Percentiles rank a stretch among this genome's conserved stretches.
Conservation (phyloP, 2,113 vertebrate genomes). For the Motacilla alba region DNA sequence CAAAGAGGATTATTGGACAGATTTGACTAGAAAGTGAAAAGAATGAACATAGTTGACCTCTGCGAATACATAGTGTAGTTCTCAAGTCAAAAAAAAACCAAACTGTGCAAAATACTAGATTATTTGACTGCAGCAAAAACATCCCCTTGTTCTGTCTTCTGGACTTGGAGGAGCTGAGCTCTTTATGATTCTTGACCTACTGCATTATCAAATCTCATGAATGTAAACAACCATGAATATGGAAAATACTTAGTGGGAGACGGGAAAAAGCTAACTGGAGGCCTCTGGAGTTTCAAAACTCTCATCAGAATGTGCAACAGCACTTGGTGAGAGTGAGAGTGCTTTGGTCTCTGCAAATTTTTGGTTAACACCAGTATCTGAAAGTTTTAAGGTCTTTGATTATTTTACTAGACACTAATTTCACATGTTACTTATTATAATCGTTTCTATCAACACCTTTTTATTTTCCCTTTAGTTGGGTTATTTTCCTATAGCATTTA, state of each 20-base stretch:
- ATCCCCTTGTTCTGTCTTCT: not conserved
- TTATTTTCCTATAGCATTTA: not conserved
- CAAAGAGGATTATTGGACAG: not conserved
- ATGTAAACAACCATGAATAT: accelerated
- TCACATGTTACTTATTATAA: not conserved
- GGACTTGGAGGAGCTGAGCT: not conserved
- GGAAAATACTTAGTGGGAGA: not conserved
- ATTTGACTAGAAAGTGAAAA: not conserved
- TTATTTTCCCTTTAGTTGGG: accelerated
- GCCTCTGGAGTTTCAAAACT: not conserved
- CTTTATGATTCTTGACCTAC: not conserved
- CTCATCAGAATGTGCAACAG: not conserved
- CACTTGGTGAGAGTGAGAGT: not conserved
- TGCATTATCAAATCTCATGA: not conserved
- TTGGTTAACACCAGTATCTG: not conserved
- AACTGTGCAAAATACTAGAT: not conserved
- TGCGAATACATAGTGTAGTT: not conserved
- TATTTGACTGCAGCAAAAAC: not conserved
- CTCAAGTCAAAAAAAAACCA: not conserved
- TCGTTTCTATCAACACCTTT: accelerated
- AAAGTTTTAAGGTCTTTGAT: not conserved
- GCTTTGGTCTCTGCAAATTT: not conserved
- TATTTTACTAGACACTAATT: not conserved
- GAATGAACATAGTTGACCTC: not conserved
- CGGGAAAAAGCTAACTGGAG: not conserved